Conservation (phyloP, 2,888 invertebrate genomes). For the Iphiclides podalirius region DNA sequence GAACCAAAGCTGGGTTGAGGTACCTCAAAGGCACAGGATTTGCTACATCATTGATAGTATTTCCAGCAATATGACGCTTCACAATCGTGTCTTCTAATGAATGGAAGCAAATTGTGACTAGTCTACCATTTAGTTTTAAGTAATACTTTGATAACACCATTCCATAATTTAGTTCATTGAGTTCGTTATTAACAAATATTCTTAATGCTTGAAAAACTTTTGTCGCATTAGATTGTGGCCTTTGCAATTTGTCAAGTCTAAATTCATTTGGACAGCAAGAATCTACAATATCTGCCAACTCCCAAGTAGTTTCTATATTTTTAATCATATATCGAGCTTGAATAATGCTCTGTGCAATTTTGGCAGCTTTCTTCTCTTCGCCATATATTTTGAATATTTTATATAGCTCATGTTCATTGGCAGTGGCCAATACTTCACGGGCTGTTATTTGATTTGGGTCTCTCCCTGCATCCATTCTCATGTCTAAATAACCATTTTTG, state of each 20-base stretch:
- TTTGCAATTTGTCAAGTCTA: constrained; percentile 85
- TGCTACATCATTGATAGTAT: constrained; percentile 85
- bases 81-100: constrained; percentile 96
- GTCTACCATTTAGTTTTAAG: constrained; percentile 87
- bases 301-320: constrained; percentile 89
- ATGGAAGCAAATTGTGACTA: constrained; percentile 94
- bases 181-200: constrained; percentile 97
- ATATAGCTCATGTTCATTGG: constrained; percentile 88
- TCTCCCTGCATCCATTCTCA: constrained; percentile 94
- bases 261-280: constrained; percentile 79
- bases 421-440: constrained; percentile 90
- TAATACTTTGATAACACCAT: constrained; percentile 88
- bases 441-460: constrained; percentile 88
- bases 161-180: constrained; percentile 96
- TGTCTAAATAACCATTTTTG: constrained; percentile 93
- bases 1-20: constrained; percentile 80
- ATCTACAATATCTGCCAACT: constrained; percentile 88
- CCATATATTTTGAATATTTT: constrained; percentile 95
- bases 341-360: constrained; percentile 92
- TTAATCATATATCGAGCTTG: constrained; percentile 89
- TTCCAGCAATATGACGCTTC: constrained; percentile 91
- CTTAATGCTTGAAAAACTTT: constrained; percentile 96
- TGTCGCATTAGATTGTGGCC: constrained; percentile 90
- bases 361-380: constrained; percentile 91
- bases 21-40: constrained; percentile 87